Base-by-base conservation (phyloP, 2,797 vertebrate species). In the Brachyrhaphis roseni region DNA sequence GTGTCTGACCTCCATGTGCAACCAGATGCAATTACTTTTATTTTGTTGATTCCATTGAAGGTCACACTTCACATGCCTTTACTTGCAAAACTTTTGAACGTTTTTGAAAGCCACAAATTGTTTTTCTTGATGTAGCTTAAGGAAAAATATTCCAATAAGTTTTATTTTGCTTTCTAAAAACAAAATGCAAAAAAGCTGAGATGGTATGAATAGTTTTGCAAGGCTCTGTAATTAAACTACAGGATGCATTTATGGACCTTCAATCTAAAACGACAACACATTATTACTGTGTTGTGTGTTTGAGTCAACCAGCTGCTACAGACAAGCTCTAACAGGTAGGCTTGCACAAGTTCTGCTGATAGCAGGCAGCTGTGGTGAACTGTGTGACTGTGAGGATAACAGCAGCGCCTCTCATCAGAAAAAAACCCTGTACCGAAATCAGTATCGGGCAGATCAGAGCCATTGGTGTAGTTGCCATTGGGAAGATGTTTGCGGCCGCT, bases 361-460 rank as follows among this genome's bases (percentile, higher is more conserved):
- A 45, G 31, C 45, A 66, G 78, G 77, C 72, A 41, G 39, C 18
- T 36, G 13, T 23, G n/a, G 75, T 62, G n/a, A 12, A 55, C 75
- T 66, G 68, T 55, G 34, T 55, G 51, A 62, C 55, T 66, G 2
- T 82, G 80, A 43, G 43, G 5, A 36, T 20, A 46, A 71, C 3
- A 55, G 43, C 34, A 20, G 66, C 46, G 26, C 18, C 36, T 4
- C 1, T 18, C 16, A 57, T 3, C 53, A 71, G 36, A 26, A 23
- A 26, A 26, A 53, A 23, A 2, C 23, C 59, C 72, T 96, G 95
- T 86, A 99, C 98, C 98, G 45, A 99, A 99, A 82, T 99, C 98
- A 5, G 96, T 96, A 76, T 99, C 97, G 0, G 97, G 95, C 89
- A 98, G 96, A 84, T 97, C 97, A 1, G 96, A 94, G 81, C 97